Evolutionary conservation across 2,113 vertebrate species (phyloP).

Genomic region (Macquaria australasica): DNA sequence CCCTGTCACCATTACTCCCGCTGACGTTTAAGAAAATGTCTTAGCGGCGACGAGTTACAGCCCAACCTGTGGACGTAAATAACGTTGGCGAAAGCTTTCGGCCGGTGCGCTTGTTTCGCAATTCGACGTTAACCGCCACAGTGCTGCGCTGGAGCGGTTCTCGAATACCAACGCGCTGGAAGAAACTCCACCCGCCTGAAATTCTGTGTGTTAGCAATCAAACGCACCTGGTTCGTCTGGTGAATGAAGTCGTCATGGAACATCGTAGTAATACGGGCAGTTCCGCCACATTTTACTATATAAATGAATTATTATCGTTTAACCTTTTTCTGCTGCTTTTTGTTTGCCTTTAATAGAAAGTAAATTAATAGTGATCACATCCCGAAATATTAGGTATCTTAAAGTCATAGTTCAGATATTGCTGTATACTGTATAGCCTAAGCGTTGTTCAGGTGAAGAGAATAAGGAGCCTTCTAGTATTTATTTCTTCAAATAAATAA

Average conservation of each 20-base stretch:
- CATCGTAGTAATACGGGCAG: background rate
- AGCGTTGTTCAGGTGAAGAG: background rate
- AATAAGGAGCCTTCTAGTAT: background rate
- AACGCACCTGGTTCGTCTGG: constrained; percentile 5
- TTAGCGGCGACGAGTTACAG: background rate
- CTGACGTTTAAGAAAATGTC: background rate
- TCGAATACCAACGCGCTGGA: rapidly evolving
- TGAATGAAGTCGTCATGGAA: constrained; percentile 57
- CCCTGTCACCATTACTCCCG: background rate
- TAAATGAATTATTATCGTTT: background rate
- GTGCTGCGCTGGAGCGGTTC: rapidly evolving
- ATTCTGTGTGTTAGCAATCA: rapidly evolving
- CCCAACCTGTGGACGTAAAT: background rate
- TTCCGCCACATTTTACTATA: constrained; percentile 22
- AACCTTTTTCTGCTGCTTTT: background rate
- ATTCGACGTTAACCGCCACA: background rate
- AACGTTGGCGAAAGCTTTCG: background rate
- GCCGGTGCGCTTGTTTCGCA: background rate
- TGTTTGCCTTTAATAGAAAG: background rate
- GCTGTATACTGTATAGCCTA: background rate
- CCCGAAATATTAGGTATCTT: background rate
- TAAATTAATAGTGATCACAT: background rate
- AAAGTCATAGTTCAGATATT: background rate
- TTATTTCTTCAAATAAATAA: too few relatives aligned
- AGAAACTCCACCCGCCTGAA: constrained; percentile 37